phyloP scores from a whole-genome alignment of 1,140 invertebrate genomes.

The Eubasilissa regina region DNA sequence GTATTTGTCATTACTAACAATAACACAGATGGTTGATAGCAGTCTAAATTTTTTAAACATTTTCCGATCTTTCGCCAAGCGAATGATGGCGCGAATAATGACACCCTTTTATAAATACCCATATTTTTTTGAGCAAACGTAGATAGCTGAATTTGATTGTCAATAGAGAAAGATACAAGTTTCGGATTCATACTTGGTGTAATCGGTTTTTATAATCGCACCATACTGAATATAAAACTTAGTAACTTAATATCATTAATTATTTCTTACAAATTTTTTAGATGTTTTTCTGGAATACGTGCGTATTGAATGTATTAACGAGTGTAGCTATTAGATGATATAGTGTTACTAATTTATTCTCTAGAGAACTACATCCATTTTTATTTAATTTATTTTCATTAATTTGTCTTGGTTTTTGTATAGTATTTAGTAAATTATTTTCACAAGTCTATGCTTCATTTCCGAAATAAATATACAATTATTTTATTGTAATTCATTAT shows the following conservation, averaged over 20 bases:
- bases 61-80: slow-evolving; percentile 25
- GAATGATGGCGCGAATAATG: slow-evolving; percentile 21
- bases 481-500: not conserved
- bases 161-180: no score
- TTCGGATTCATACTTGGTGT: no score
- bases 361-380: slow-evolving; percentile 4
- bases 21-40: no score
- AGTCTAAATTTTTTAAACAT: no score
- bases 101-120: not conserved
- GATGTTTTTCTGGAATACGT: no score
- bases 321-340: not conserved
- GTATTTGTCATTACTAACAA: no score
- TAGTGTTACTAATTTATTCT: slow-evolving; percentile 4
- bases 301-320: no score
- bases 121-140: not conserved
- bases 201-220: no score
- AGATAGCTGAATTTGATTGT: not conserved
- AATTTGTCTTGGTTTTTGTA: slow-evolving; percentile 17
- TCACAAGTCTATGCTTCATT: not conserved
- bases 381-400: slow-evolving; percentile 17
- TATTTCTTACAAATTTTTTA: no score
- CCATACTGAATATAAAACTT: no score
- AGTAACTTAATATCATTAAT: no score
- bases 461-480: not conserved
- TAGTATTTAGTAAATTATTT: slow-evolving; percentile 20